Evolutionary conservation across 2,888 invertebrate genomes (phyloP).

Genomic region (Molorchus minor): DNA sequence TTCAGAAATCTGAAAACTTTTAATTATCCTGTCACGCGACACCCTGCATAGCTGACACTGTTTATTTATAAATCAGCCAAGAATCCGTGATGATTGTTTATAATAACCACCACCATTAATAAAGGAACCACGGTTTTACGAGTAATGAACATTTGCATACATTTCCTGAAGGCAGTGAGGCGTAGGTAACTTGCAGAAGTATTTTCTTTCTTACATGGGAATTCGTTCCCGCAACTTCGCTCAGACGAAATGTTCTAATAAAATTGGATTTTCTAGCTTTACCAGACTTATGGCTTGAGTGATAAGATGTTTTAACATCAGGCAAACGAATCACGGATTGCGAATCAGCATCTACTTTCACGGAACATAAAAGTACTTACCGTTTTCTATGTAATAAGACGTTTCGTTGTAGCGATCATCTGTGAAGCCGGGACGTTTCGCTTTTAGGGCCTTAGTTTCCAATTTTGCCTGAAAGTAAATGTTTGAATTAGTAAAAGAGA

Average conservation of each 20-base stretch:
- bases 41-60: too few relatives aligned
- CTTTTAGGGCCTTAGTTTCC: slow-evolving; percentile 90
- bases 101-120: too few relatives aligned
- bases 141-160: too few relatives aligned
- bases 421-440: slow-evolving; percentile 90
- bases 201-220: background rate
- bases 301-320: slow-evolving; percentile 15
- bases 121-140: too few relatives aligned
- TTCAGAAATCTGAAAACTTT: too few relatives aligned
- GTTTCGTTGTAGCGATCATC: slow-evolving; percentile 94
- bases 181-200: too few relatives aligned
- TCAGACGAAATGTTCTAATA: slow-evolving; percentile 5
- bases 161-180: too few relatives aligned
- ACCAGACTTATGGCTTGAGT: background rate
- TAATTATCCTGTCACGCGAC: too few relatives aligned
- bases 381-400: slow-evolving; percentile 94
- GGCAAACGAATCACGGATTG: slow-evolving; percentile 34
- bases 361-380: slow-evolving; percentile 66
- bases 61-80: too few relatives aligned
- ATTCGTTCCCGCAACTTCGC: slow-evolving; percentile 17
- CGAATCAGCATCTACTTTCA: slow-evolving; percentile 28
- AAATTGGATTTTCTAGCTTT: slow-evolving; percentile 35
- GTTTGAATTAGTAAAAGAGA: slow-evolving; percentile 30
- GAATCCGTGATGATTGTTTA: too few relatives aligned
- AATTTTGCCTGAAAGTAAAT: slow-evolving; percentile 92